Evolutionary conservation across 1,140 invertebrate species (phyloP), one percentile per base, ranked within the genome.

Genomic region (Megathymus violae): DNA sequence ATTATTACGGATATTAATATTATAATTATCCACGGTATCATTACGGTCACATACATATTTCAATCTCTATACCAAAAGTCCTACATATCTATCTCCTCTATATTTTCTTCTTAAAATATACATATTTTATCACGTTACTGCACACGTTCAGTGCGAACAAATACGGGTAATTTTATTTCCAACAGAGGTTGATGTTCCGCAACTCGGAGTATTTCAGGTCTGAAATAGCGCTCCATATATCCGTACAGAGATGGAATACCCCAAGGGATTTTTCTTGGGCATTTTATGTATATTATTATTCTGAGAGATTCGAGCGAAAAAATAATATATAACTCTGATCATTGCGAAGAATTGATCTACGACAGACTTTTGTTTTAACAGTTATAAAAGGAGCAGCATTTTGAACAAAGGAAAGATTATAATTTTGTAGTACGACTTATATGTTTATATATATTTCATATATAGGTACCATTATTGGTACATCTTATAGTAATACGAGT

Each of bases 191-290:
- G 36, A 41, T 54, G 36, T 47, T 25, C 44, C 44, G 44, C 22
- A 1, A 36, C 36, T 43, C 25, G 25, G 22, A 31, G 14, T 44
- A 15, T 34, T 44, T 58, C 40, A 58, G 52, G 4, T 41, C 40
- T 44, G 19, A 44, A 58, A 58, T 58, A 34, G 52, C 15, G 17
- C 13, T 58, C 52, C 52, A 58, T 58, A 58, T 58, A 58, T 58
- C 14, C 11, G 17, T 7, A 19, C 14, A 44, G 10, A 46, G 52
- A 44, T 44, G 25, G 52, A 46, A 43, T 58, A 34, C 52, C 52
- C 31, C 41, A 58, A 27, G 41, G 52, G 15, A 46, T 58, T 46
- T 38, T 31, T 58, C 19, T 56, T 16, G 41, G 40, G 31, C 41
- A 6, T 36, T 27, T 58, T 34, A 58, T 34, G 52, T 44, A 34